Evolutionary conservation across 2,797 vertebrate species (phyloP), one percentile per base, ranked within the genome.

Genomic region (Rhabdomys pumilio): DNA sequence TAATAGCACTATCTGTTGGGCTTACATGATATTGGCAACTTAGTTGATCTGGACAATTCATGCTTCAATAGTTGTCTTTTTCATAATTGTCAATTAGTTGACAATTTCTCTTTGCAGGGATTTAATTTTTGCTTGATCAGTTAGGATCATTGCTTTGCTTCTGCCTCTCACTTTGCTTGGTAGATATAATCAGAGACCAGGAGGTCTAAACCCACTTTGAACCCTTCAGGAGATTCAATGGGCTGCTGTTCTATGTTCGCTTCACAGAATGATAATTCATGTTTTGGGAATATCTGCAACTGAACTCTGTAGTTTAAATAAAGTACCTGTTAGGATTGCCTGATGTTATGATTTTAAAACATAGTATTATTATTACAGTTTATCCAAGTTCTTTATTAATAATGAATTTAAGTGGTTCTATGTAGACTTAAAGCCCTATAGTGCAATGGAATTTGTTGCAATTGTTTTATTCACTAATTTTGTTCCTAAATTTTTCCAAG

Each of bases 61-160:
- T 50, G 65, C 55, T 26, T 96, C 69, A 92, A 73, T 17, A 87
- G n/a, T 63, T 91, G 61, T 13, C 29, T 92, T 4, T 85, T 85
- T 92, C 67, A 44, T 44, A 44, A 44, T 44, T 44, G 44, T 5
- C 44, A 44, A 44, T 44, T 44, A 44, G 44, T 44, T 44, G 44
- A 44, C 44, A 44, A 44, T 44, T 44, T 44, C 44, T 44, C 44
- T 44, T 73, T 93, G 9, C 12, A 94, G 76, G 75, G 31, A 80
- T 94, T 73, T 85, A 53, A 61, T 72, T 93, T 96, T 96, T 95
- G 93, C 90, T 95, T 96, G 90, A 90, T 88, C 95, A 97, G 84
- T 90, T 86, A 95, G 38, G 50, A 84, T 93, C 92, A 95, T 93
- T 96, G 41, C 59, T 97, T 96, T 93, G 67, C n/a, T 75, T 86